Evolutionary conservation across 1,140 invertebrate species (phyloP).

Genomic region (Adoxophyes honmai): DNA sequence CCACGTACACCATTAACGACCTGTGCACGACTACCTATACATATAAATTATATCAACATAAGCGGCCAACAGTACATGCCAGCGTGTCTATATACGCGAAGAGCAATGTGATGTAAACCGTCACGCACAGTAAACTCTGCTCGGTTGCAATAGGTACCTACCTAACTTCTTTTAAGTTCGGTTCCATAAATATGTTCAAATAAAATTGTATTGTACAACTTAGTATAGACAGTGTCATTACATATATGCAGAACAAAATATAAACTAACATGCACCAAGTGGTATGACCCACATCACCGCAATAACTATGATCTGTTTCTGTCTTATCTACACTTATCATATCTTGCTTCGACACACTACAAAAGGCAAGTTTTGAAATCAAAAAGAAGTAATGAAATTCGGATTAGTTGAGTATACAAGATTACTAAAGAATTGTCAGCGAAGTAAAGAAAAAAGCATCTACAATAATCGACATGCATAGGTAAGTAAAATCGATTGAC

Average conservation of each 20-base stretch:
- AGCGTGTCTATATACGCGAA: constrained; percentile 6
- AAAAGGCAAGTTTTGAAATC: no score
- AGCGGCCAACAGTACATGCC: constrained; percentile 11
- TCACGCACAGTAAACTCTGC: constrained; percentile 31
- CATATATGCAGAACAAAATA: no score
- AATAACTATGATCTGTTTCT: no score
- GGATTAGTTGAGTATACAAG: no score
- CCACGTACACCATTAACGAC: constrained; percentile 61
- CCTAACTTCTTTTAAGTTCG: constrained; percentile 15
- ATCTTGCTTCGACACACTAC: no score
- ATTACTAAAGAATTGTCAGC: background rate
- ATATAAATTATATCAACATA: constrained; percentile 20
- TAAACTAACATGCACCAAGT: no score
- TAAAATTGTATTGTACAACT: no score
- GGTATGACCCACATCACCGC: no score
- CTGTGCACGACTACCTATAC: constrained; percentile 42
- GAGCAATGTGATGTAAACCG: constrained; percentile 37
- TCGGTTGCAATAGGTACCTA: constrained; percentile 9
- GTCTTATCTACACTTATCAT: no score
- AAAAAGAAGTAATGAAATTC: no score
- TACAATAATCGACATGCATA: no score
- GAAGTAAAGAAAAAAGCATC: constrained; percentile 1
- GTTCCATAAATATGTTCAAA: background rate
- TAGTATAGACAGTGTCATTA: no score
- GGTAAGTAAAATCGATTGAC: constrained; percentile 20